A percentile compares a stretch with the other conserved stretches of the same genome.
phyloP scores from a whole-genome alignment of 2,113 vertebrate species.

The Coregonus clupeaformis region DNA sequence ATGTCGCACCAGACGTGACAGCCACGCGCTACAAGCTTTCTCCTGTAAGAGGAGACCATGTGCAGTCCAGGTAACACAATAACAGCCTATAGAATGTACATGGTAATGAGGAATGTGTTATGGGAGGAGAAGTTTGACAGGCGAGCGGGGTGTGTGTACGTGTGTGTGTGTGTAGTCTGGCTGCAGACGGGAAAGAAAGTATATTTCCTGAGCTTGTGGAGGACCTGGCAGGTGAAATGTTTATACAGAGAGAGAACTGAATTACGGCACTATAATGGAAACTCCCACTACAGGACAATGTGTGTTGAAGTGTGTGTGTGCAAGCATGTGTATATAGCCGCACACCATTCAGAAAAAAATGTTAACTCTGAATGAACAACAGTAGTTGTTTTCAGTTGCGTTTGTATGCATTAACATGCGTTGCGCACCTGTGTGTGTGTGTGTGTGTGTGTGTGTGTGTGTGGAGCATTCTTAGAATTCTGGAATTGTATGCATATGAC shows the following conservation, averaged over 20 bases:
- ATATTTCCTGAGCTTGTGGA: background rate
- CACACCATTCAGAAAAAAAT: too few species aligned
- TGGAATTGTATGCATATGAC: background rate
- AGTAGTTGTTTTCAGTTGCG: too few species aligned
- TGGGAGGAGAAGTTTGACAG: slow-evolving; percentile 31
- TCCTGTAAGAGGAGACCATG: slow-evolving; percentile 56
- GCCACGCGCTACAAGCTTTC: slow-evolving; percentile 41
- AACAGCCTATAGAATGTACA: slow-evolving; percentile 27
- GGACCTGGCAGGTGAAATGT: slow-evolving; percentile 4
- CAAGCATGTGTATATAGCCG: too few species aligned
- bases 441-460: too few species aligned
- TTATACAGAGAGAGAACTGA: background rate
- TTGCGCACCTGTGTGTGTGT: background rate
- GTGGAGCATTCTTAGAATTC: background rate
- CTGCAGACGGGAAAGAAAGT: slow-evolving; percentile 2
- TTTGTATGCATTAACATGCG: background rate
- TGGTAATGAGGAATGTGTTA: slow-evolving; percentile 22
- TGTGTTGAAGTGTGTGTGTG: too few species aligned
- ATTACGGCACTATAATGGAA: background rate
- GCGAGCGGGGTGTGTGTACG: background rate
- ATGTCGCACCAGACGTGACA: slow-evolving; percentile 45
- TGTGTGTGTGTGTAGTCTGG: background rate
- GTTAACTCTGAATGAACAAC: too few species aligned
- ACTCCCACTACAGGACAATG: background rate
- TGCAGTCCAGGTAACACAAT: slow-evolving; percentile 50